phyloP scores from a whole-genome alignment of 1,140 invertebrate genomes.

The Paralvinella palmiformis region DNA sequence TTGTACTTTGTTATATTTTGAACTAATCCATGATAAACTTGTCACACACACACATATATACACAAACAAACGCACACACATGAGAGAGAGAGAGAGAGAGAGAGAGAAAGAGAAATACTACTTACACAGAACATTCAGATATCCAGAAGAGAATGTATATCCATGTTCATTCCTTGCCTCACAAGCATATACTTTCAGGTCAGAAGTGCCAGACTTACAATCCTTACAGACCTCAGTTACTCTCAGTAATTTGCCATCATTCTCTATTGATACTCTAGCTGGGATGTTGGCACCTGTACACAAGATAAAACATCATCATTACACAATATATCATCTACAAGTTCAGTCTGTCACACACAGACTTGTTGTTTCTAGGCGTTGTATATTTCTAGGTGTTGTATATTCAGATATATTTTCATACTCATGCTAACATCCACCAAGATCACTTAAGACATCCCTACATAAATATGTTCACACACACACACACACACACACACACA shows the following conservation, averaged over 20 bases:
- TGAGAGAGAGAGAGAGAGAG: background rate
- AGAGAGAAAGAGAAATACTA: background rate
- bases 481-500: background rate
- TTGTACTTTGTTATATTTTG: background rate
- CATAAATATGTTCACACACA: background rate
- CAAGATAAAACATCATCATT: background rate
- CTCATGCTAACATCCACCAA: too few relatives aligned
- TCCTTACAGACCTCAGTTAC: slow-evolving; percentile 11
- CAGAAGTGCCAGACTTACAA: background rate
- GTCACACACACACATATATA: background rate
- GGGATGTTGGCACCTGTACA: background rate
- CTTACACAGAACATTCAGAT: slow-evolving; percentile 22
- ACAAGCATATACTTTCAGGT: slow-evolving; percentile 18
- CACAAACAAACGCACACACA: background rate
- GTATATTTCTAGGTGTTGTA: too few relatives aligned
- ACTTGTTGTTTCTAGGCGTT: too few relatives aligned
- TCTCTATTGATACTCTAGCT: background rate
- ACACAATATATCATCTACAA: background rate
- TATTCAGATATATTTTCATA: too few relatives aligned
- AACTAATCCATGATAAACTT: background rate
- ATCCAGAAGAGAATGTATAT: slow-evolving; percentile 3
- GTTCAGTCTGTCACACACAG: background rate
- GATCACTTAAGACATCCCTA: background rate
- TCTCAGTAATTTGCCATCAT: background rate
- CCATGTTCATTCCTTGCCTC: slow-evolving; percentile 12